These are phyloP conservation scores for Haliclystus octoradiatus DNA, from an alignment of 30 jellyfish, hydroid and myxozoan genomes.

Conservation along the genomic window DNA sequence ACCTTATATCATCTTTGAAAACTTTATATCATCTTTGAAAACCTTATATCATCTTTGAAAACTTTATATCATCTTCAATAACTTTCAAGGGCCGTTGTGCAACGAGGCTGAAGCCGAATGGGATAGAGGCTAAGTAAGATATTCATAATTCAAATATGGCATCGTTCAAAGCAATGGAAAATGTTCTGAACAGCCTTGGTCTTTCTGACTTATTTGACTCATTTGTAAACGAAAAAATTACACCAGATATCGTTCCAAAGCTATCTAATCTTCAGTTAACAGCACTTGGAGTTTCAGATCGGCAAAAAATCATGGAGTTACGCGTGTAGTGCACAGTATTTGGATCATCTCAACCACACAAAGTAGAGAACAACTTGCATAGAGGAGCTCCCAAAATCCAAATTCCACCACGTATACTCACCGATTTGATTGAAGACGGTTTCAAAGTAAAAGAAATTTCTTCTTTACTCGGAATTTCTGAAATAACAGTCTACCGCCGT, in stretches of 20 bases:
- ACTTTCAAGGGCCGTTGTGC: too few species aligned
- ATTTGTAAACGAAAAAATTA: slow-evolving; percentile 18
- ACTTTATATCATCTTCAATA: too few species aligned
- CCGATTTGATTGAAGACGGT: background rate
- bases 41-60: too few species aligned
- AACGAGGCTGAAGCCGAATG: too few species aligned
- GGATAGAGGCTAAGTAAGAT: too few species aligned
- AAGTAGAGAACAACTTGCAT: too few species aligned
- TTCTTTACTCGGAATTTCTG: background rate
- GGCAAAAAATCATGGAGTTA: slow-evolving; percentile 16
- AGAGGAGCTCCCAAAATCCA: slow-evolving; percentile 44
- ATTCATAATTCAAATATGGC: too few species aligned
- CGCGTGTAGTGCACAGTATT: slow-evolving; percentile 3
- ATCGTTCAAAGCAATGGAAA: slow-evolving; percentile 4
- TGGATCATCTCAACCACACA: slow-evolving; percentile 17
- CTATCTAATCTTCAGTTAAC: slow-evolving; percentile 20
- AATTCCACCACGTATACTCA: slow-evolving; percentile 13
- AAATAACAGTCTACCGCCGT: slow-evolving; percentile 32
- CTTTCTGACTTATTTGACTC: slow-evolving; percentile 1
- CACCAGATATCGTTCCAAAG: slow-evolving; percentile 34
- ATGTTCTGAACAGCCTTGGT: slow-evolving; percentile 7
- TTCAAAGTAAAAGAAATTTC: background rate
- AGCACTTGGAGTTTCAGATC: slow-evolving; percentile 21
- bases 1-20: too few species aligned
- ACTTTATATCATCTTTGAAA: too few species aligned